Evolutionary conservation across 92 coral and sea anemone genomes (phyloP).

Genomic region (Porites divaricata): DNA sequence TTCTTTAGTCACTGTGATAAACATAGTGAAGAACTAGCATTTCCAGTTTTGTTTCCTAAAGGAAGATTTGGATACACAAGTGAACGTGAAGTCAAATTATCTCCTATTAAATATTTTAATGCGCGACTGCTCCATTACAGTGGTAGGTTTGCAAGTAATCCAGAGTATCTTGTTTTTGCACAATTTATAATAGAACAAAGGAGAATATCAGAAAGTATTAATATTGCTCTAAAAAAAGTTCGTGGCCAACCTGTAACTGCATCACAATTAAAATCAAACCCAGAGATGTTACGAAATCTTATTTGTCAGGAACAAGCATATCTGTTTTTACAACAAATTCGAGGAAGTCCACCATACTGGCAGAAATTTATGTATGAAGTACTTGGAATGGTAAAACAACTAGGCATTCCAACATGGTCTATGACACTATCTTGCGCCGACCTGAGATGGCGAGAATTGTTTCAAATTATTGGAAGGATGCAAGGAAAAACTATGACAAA

Average conservation of each 20-base stretch:
- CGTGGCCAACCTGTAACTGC: constrained; percentile 59
- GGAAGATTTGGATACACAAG: constrained; percentile 61
- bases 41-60: constrained; percentile 74
- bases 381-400: constrained; percentile 65
- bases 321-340: constrained; percentile 63
- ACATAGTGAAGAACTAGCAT: constrained; percentile 74
- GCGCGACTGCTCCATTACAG: constrained; percentile 55
- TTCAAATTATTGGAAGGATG: constrained; percentile 54
- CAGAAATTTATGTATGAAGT: constrained; percentile 52
- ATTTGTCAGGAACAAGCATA: constrained; percentile 56
- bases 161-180: constrained; percentile 69
- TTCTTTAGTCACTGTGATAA: constrained; percentile 64
- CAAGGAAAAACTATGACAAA: constrained; percentile 43
- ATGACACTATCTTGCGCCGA: constrained; percentile 80
- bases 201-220: constrained; percentile 54
- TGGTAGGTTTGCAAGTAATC: constrained; percentile 65
- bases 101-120: constrained; percentile 55
- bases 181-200: constrained; percentile 65
- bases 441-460: constrained; percentile 66
- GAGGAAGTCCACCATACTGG: constrained; percentile 59
- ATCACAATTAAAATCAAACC: constrained; percentile 59
- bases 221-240: constrained; percentile 61
- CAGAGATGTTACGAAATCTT: constrained; percentile 42
- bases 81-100: constrained; percentile 46
- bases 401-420: constrained; percentile 68